Base-by-base conservation (phyloP, 2,797 vertebrate species). In the Myotis daubentonii region DNA sequence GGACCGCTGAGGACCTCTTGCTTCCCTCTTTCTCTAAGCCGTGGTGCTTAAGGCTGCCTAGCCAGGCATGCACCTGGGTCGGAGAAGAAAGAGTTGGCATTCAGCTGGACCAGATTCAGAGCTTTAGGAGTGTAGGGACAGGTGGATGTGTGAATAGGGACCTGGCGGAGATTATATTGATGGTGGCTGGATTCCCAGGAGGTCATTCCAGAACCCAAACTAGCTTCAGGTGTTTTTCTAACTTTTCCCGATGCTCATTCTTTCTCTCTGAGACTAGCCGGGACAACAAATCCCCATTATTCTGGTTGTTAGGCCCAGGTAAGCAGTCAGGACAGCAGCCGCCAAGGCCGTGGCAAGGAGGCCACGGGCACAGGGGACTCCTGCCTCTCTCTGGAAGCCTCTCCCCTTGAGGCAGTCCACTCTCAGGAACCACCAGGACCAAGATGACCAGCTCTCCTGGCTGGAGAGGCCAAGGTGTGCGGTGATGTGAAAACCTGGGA, bases 81-180 rank as follows among this genome's bases (percentile, higher is more conserved):
- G 20, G 76, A 84, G 57, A 74, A 60, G 38, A 60, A 23, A 23
- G 51, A 79, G 49, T 87, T 87, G 41, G 12, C 41, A 41, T 71
- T 72, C 12, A 22, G 80, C 28, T 3, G 7, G 53, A 47, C 20
- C 16, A 44, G 30, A 22, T 68, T 82, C 75, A 36, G 62, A 85
- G 44, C 66, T 84, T 13, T 20, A 3, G 28, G 4, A 38, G 4
- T 11, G 1, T 12, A 62, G 36, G 11, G 9, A 38, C 6, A 22
- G n/a, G 47, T 16, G 36, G 60, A 9, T 38, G 11, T 17, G 3
- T n/a, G 87, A 76, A 23, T 38, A 4, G 16, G 12, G 81, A 5
- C 0, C 0, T 38, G 51, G 6, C 10, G 1, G 13, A 30, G 15
- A 25, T 17, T 19, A 0, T 2, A 9, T 38, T 25, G 20, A 51